A percentile compares a stretch with the other conserved stretches of the same genome.
Evolutionary conservation across 1,140 invertebrate genomes (phyloP).

Genomic region (Medauroidea extradentata): DNA sequence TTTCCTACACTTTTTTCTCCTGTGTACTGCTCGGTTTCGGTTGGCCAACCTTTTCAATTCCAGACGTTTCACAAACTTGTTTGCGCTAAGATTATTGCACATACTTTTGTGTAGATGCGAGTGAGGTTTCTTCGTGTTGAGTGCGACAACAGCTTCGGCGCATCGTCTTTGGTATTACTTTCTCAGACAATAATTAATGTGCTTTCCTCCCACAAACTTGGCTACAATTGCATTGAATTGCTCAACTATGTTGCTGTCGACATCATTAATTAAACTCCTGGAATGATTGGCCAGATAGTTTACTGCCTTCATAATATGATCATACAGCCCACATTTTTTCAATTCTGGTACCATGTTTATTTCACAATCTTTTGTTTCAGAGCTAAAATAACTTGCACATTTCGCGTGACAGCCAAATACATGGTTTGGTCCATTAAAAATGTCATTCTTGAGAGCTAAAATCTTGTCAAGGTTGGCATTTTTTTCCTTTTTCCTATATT

Average conservation of each 20-base stretch:
- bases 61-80: no score
- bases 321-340: constrained; percentile 11
- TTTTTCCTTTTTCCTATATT: neutral
- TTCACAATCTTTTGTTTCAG: neutral
- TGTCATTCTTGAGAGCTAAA: neutral
- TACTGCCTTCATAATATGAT: constrained; percentile 13
- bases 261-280: constrained; percentile 10
- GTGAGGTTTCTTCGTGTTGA: constrained; percentile 12
- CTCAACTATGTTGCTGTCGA: constrained; percentile 17
- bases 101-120: constrained; percentile 13
- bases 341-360: constrained; percentile 12
- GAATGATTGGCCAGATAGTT: constrained; percentile 2
- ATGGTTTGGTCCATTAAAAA: constrained; percentile 2
- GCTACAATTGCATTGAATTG: constrained; percentile 15
- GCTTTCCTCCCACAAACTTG: constrained; percentile 19
- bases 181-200: constrained; percentile 15
- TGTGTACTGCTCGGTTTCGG: no score
- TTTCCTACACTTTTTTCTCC: no score
- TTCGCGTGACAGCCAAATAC: constrained; percentile 1
- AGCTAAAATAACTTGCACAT: constrained; percentile 4
- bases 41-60: no score
- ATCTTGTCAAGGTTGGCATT: neutral
- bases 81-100: neutral
- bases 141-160: constrained; percentile 15
- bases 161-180: constrained; percentile 10